Evolutionary conservation across 1,140 invertebrate genomes (phyloP).

Genomic region (Zaprionus lachaisei): DNA sequence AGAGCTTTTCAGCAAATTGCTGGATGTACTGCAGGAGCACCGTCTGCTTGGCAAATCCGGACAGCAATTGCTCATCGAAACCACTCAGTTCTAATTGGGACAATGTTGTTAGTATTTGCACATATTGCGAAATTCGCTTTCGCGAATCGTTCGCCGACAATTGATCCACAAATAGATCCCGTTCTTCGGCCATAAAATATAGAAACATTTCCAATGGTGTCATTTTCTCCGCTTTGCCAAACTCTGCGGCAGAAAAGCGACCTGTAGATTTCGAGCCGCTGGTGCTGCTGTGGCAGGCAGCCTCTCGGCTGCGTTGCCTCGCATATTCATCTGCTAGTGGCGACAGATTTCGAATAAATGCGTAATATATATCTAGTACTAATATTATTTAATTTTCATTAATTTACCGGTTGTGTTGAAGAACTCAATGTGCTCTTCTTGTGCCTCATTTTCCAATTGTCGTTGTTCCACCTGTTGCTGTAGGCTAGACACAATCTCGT

Average conservation of each 20-base stretch:
- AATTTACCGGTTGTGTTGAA: conserved; percentile 13
- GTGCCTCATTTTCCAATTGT: conserved; percentile 17
- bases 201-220: conserved; percentile 71
- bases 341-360: not conserved
- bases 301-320: conserved; percentile 23
- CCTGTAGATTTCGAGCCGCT: not conserved
- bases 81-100: conserved; percentile 85
- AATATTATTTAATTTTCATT: not conserved
- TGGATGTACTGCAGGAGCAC: conserved; percentile 44
- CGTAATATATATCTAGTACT: too few species aligned
- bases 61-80: conserved; percentile 50
- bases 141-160: conserved; percentile 52
- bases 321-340: conserved; percentile 17
- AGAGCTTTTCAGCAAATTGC: conserved; percentile 23
- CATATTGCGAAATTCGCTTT: conserved; percentile 62
- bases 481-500: conserved; percentile 56
- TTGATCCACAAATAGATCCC: conserved; percentile 65
- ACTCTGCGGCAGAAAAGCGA: conserved; percentile 49
- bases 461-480: conserved; percentile 40
- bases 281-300: not conserved
- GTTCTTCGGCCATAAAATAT: conserved; percentile 69
- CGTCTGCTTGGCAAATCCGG: conserved; percentile 43
- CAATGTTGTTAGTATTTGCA: conserved; percentile 84
- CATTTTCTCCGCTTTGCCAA: conserved; percentile 41
- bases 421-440: conserved; percentile 45